Conservation (phyloP, 2,113 vertebrate genomes). For the Takifugu bimaculatus region DNA sequence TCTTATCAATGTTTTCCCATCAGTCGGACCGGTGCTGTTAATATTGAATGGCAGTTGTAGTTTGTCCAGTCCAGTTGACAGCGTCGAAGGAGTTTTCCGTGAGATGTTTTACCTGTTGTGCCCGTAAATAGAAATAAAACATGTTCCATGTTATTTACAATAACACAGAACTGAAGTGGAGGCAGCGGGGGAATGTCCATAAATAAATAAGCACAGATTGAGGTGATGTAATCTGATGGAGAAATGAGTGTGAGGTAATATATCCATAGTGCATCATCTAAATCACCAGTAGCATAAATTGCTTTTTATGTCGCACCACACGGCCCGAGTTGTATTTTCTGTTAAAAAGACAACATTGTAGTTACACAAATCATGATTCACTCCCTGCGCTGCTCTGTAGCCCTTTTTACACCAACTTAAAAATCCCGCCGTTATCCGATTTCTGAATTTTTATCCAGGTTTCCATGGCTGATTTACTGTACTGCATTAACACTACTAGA, state of each 20-base stretch:
- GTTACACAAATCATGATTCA: conserved; percentile 19
- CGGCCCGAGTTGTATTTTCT: conserved; percentile 7
- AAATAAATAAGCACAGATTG: conserved; percentile 46
- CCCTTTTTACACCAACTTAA: neutral
- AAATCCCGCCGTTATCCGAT: neutral
- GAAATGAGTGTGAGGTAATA: conserved; percentile 45
- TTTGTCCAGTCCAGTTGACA: too few species aligned
- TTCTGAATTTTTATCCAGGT: too few species aligned
- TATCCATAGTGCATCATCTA: conserved; percentile 57
- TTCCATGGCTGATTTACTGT: too few species aligned
- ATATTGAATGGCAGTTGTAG: conserved; percentile 16
- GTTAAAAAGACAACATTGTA: conserved; percentile 8
- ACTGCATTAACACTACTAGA: too few species aligned
- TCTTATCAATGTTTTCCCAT: neutral
- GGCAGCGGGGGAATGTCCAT: neutral
- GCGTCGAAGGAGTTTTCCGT: too few species aligned
- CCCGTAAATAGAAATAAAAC: too few species aligned
- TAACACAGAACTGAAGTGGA: neutral
- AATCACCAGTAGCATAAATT: conserved; percentile 21
- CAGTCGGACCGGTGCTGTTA: conserved; percentile 2
- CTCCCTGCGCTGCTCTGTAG: neutral
- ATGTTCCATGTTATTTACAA: conserved; percentile 6
- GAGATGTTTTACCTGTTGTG: too few species aligned
- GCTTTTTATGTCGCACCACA: conserved; percentile 10
- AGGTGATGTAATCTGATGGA: conserved; percentile 53